Evolutionary conservation across 2,888 invertebrate genomes (phyloP), one percentile per base, ranked within the genome.

Genomic region (Polia nebulosa): DNA sequence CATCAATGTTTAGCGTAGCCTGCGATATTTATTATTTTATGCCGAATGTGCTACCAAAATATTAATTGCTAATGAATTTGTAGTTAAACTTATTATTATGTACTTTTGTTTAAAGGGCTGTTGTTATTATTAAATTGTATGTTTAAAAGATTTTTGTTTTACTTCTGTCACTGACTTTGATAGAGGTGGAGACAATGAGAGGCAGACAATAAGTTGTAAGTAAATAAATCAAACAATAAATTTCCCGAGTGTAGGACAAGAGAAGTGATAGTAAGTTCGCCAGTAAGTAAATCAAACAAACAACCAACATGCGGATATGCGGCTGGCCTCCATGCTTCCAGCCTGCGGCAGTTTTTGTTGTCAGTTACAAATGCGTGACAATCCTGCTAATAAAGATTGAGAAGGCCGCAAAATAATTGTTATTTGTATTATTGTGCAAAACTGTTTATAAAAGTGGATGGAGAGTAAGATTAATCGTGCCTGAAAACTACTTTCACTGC

Each of bases 351-450:
- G 89, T 89, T 90, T 88, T 85, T 73, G 69, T 81, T 85, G 89
- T 90, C 91, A 88, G 83, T 88, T 82, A 93, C 88, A 90, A 91
- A 94, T 91, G 78, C 83, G 87, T 87, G 88, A 85, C 88, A 87
- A 83, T 87, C 81, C 72, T 88, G 77, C 76, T 87, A 93, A 93
- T 87, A 80, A 81, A 88, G 83, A 87, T 80, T 62, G 29, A 73
- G 34, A 36, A 66, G 52, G 61, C 51, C 47, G 11, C 3, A 47
- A 45, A 57, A 29, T 45, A 34, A 63, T 32, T 58, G 27, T 41
- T 47, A n/a, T n/a, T 3, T 20, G 11, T 11, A 41, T 34, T 58
- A 36, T 55, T 44, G 41, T 51, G 32, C 20, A 55, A 49, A 20
- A 36, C 17, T 22, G 6, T 67, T 27, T 39, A 52, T 3, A 36